Percentiles rank a stretch among this genome's conserved stretches.
Conservation (phyloP, 2,797 vertebrate species). For the Glossophaga mutica region DNA sequence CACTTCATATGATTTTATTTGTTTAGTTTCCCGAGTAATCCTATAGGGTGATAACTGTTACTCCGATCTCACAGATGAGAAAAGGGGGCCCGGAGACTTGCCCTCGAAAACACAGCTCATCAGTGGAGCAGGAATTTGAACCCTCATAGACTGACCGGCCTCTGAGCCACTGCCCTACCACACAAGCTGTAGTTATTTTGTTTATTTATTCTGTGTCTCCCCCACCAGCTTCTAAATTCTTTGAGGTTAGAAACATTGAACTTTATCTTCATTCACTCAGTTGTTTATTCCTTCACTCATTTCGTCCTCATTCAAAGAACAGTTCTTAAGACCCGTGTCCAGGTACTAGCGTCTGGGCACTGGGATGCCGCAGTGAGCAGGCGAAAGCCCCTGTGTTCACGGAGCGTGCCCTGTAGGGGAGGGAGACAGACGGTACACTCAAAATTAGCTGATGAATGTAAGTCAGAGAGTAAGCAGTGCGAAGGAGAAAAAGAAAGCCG, state of each 20-base stretch:
- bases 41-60: background rate
- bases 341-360: background rate
- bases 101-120: background rate
- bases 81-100: background rate
- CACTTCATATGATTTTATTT: background rate
- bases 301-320: background rate
- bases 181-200: background rate
- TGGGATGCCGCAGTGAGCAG: background rate
- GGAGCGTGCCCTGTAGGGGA: fast-evolving
- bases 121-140: background rate
- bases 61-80: background rate
- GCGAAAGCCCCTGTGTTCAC: background rate
- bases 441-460: background rate
- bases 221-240: background rate
- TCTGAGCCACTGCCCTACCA: background rate
- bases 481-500: background rate
- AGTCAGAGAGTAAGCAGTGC: background rate
- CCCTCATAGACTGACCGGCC: background rate
- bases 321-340: background rate
- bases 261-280: background rate
- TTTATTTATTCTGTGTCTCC: background rate
- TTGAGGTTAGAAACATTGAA: background rate
- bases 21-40: background rate
- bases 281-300: background rate
- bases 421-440: background rate